Evolutionary conservation across 2,888 invertebrate genomes (phyloP).

Genomic region (Euspilapteryx auroguttella): DNA sequence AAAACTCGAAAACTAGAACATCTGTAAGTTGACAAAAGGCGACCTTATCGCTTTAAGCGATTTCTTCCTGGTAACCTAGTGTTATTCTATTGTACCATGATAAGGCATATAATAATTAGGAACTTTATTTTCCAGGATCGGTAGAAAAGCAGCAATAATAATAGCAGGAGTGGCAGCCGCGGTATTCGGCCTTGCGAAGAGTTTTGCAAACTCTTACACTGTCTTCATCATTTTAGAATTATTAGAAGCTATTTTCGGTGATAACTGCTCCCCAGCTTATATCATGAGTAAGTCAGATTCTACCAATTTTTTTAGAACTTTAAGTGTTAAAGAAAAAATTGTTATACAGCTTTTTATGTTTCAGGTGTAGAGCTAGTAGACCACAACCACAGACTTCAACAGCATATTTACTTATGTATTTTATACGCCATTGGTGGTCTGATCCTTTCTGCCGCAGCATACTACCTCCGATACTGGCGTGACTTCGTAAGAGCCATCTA

Average conservation of each 20-base stretch:
- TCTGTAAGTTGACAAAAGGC: too few relatives aligned
- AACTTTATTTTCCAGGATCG: too few relatives aligned
- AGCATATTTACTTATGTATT: conserved; percentile 34
- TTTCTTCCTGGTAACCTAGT: too few relatives aligned
- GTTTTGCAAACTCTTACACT: neutral
- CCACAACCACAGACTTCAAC: conserved; percentile 13
- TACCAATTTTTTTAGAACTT: neutral
- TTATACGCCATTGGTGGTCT: conserved; percentile 64
- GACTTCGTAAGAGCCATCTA: conserved; percentile 66
- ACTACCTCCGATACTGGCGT: conserved; percentile 70
- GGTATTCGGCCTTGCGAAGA: conserved; percentile 1
- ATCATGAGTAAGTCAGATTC: neutral
- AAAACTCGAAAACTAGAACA: too few relatives aligned
- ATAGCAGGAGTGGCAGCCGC: conserved; percentile 1
- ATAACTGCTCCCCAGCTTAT: conserved; percentile 1
- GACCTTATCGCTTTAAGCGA: too few relatives aligned
- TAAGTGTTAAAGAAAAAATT: too few relatives aligned
- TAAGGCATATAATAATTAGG: too few relatives aligned
- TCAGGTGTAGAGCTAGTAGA: conserved; percentile 36
- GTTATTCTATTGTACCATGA: too few relatives aligned
- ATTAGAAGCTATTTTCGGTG: conserved; percentile 1
- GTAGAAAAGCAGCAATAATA: neutral
- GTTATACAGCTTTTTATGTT: too few relatives aligned
- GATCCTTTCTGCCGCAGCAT: conserved; percentile 64
- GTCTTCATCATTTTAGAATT: conserved; percentile 1